phyloP scores from a whole-genome alignment of 1,140 invertebrate genomes.

The Lordiphosa clarofinis region DNA sequence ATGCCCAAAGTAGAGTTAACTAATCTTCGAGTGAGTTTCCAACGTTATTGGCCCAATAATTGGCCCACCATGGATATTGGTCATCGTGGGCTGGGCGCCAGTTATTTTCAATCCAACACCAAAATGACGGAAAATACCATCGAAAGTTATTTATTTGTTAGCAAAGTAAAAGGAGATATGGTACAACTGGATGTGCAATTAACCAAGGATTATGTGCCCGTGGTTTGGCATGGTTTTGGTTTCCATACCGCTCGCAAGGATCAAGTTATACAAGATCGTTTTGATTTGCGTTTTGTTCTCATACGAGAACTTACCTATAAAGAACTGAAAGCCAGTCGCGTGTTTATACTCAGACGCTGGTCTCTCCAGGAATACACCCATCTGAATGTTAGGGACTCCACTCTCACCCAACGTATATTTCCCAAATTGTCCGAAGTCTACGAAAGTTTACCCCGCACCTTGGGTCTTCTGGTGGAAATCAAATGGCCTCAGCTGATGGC shows the following conservation, averaged over 20 bases:
- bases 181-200: slow-evolving; percentile 97
- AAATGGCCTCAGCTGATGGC: slow-evolving; percentile 94
- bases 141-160: slow-evolving; percentile 91
- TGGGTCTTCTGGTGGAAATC: slow-evolving; percentile 97
- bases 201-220: slow-evolving; percentile 94
- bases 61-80: slow-evolving; percentile 93
- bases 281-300: slow-evolving; percentile 91
- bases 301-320: slow-evolving; percentile 93
- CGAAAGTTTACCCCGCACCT: slow-evolving; percentile 87
- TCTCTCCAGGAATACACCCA: slow-evolving; percentile 52
- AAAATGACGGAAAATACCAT: slow-evolving; percentile 93
- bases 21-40: slow-evolving; percentile 89
- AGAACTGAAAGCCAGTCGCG: slow-evolving; percentile 89
- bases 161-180: slow-evolving; percentile 92
- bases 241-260: slow-evolving; percentile 82
- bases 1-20: slow-evolving; percentile 85
- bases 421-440: slow-evolving; percentile 90
- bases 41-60: slow-evolving; percentile 90
- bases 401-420: slow-evolving; percentile 92
- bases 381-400: slow-evolving; percentile 40
- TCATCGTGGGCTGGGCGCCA: slow-evolving; percentile 90
- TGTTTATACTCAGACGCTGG: slow-evolving; percentile 55
- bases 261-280: slow-evolving; percentile 87
- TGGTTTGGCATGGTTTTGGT: slow-evolving; percentile 97
- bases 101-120: slow-evolving; percentile 81